Evolutionary conservation across 2,797 vertebrate genomes (phyloP).

Genomic region (Hemitrygon akajei): DNA sequence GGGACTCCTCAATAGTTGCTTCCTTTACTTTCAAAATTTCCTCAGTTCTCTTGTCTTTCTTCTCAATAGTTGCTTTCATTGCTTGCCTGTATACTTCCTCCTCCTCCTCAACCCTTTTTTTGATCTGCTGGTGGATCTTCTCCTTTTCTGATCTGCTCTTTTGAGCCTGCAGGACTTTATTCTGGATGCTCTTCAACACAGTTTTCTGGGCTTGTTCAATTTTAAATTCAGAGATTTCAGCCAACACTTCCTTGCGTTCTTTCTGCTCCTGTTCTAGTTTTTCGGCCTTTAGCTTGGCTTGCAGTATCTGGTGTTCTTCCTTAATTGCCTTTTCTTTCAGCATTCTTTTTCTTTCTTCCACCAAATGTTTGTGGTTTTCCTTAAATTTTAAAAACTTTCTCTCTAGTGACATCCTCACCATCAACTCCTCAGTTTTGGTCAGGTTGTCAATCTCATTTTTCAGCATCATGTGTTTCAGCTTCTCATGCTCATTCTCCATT

Average conservation of each 20-base stretch:
- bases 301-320: slow-evolving; percentile 54
- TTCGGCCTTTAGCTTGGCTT: slow-evolving; percentile 47
- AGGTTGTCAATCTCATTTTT: slow-evolving; percentile 59
- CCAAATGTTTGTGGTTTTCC: slow-evolving; percentile 43
- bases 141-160: slow-evolving; percentile 50
- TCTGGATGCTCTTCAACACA: slow-evolving; percentile 40
- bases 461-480: slow-evolving; percentile 57
- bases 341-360: slow-evolving; percentile 47
- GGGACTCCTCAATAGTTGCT: slow-evolving; percentile 55
- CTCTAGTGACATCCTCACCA: slow-evolving; percentile 52
- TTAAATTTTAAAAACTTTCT: slow-evolving; percentile 47
- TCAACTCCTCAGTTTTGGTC: slow-evolving; percentile 51
- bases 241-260: slow-evolving; percentile 50
- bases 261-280: slow-evolving; percentile 48
- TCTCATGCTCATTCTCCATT: slow-evolving; percentile 55
- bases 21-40: slow-evolving; percentile 53
- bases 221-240: slow-evolving; percentile 52
- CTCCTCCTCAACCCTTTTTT: slow-evolving; percentile 55
- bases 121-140: slow-evolving; percentile 51
- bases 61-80: slow-evolving; percentile 48
- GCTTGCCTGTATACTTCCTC: slow-evolving; percentile 51
- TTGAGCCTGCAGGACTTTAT: slow-evolving; percentile 42
- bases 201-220: slow-evolving; percentile 47
- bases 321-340: slow-evolving; percentile 47
- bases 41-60: slow-evolving; percentile 58